phyloP scores from a whole-genome alignment of 2,797 vertebrate genomes.

The Coracias cyanogaster region DNA sequence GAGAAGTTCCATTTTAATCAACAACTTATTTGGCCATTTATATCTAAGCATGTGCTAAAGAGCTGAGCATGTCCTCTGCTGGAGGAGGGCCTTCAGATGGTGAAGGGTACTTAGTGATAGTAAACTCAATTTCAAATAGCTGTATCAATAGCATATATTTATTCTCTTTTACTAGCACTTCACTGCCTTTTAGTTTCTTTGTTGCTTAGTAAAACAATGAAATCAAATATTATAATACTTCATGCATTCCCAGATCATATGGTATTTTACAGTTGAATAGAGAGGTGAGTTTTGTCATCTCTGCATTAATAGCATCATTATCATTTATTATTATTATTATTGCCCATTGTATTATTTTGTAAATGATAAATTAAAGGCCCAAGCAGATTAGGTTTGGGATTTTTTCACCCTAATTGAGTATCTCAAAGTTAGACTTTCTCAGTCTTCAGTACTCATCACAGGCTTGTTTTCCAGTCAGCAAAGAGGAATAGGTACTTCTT shows the following conservation, averaged over 20 bases:
- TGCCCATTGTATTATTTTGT: not conserved
- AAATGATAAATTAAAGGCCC: not conserved
- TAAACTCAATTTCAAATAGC: not conserved
- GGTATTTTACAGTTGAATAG: not conserved
- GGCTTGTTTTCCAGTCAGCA: not conserved
- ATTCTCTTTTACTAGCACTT: not conserved
- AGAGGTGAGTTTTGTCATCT: not conserved
- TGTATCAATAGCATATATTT: not conserved
- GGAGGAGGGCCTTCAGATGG: not conserved
- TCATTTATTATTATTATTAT: not conserved
- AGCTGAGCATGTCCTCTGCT: not conserved
- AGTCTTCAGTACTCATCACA: not conserved
- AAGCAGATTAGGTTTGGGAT: not conserved
- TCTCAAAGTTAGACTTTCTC: not conserved
- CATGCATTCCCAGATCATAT: not conserved
- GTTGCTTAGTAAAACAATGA: conserved; percentile 9
- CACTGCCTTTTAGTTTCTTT: not conserved
- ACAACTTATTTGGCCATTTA: not conserved
- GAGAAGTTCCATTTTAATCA: not conserved
- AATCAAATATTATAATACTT: not conserved
- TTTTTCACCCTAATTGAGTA: not conserved
- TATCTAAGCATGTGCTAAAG: not conserved
- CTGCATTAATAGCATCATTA: not conserved
- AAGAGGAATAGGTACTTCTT: not conserved
- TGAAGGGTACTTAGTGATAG: not conserved